Evolutionary conservation across 1,140 invertebrate species (phyloP).

Genomic region (Drosophila setifemur): DNA sequence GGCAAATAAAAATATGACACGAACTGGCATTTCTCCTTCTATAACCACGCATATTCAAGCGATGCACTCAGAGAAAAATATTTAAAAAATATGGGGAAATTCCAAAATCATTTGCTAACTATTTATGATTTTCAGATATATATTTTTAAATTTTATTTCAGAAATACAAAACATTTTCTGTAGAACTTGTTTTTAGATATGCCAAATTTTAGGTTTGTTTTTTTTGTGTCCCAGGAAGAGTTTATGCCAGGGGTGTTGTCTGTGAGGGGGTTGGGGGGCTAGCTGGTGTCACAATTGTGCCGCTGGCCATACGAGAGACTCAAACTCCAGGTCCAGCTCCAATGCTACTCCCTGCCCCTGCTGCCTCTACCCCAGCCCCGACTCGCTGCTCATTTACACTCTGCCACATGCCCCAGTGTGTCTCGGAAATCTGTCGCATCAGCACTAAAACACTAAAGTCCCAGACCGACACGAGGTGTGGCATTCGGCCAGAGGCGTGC

Average conservation of each 20-base stretch:
- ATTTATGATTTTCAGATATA: too few species aligned
- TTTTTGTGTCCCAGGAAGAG: too few species aligned
- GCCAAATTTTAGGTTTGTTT: too few species aligned
- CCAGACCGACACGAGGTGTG: conserved; percentile 36
- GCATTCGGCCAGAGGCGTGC: background rate
- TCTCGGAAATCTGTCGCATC: conserved; percentile 68
- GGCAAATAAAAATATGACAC: conserved; percentile 74
- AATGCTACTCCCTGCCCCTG: too few species aligned
- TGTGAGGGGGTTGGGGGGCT: background rate
- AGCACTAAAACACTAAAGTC: conserved; percentile 69
- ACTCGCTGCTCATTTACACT: conserved; percentile 80
- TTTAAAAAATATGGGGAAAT: too few species aligned
- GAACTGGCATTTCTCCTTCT: conserved; percentile 21
- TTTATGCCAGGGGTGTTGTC: conserved; percentile 5
- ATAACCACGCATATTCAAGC: conserved; percentile 48
- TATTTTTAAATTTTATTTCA: too few species aligned
- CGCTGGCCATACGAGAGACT: conserved; percentile 51
- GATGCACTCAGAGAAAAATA: too few species aligned
- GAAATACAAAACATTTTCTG: too few species aligned
- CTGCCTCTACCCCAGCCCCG: too few species aligned
- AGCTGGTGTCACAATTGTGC: conserved; percentile 64
- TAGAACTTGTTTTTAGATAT: too few species aligned
- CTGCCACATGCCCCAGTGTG: conserved; percentile 49
- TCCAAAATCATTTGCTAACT: too few species aligned
- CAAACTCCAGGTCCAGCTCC: too few species aligned